phyloP scores from a whole-genome alignment of 2,888 invertebrate genomes.

The Folsomia manolachei region DNA sequence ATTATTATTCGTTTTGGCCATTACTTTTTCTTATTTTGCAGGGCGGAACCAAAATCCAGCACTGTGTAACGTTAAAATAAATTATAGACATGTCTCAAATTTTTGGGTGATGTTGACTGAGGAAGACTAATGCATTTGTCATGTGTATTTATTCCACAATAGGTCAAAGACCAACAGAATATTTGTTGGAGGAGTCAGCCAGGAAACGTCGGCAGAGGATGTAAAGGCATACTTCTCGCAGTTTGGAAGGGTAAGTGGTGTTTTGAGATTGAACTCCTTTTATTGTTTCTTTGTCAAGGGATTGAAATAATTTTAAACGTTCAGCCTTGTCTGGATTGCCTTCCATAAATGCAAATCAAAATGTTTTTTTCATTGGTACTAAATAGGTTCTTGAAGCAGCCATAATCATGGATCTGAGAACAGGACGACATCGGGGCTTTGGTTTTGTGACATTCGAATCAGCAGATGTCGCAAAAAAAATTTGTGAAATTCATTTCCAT shows the following conservation, averaged over 20 bases:
- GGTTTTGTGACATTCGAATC: conserved; percentile 53
- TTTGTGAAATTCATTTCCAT: conserved; percentile 53
- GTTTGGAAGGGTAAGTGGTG: conserved; percentile 52
- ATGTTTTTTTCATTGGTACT: background rate
- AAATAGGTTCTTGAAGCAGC: conserved; percentile 32
- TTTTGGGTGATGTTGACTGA: no score
- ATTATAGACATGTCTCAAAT: no score
- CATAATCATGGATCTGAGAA: conserved; percentile 51
- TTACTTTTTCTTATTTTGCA: background rate
- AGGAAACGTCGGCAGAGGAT: conserved; percentile 53
- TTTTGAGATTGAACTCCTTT: no score
- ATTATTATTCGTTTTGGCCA: no score
- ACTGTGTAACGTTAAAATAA: conserved; percentile 46
- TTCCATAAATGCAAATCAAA: no score
- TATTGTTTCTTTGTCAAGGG: no score
- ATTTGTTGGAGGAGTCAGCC: conserved; percentile 53
- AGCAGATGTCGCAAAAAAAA: conserved; percentile 53
- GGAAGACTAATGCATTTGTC: no score
- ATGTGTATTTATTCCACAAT: background rate
- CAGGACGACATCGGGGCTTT: conserved; percentile 53
- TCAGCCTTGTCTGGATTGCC: no score
- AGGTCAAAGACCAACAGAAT: conserved; percentile 52
- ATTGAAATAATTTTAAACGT: no score
- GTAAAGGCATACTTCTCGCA: conserved; percentile 53
- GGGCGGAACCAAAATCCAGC: conserved; percentile 49